phyloP scores from a whole-genome alignment of 2,113 vertebrate genomes.

The Opisthocomus hoazin region DNA sequence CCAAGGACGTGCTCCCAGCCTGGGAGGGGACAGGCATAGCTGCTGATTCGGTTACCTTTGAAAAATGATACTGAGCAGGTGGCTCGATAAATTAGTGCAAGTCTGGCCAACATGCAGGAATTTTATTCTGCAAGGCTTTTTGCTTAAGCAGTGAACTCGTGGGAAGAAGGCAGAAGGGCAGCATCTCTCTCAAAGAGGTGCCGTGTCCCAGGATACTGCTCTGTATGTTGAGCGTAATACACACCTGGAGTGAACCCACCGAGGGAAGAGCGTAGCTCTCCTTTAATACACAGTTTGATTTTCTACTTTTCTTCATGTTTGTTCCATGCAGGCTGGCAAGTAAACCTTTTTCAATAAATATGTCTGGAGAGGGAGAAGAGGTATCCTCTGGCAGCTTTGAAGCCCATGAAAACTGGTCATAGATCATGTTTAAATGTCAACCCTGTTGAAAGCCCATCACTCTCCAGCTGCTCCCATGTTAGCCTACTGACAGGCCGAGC shows the following conservation, averaged over 20 bases:
- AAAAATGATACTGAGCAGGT: background rate
- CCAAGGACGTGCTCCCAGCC: background rate
- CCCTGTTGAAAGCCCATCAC: background rate
- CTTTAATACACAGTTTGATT: background rate
- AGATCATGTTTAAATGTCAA: background rate
- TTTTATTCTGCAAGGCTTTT: background rate
- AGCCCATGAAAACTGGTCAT: background rate
- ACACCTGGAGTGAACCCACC: background rate
- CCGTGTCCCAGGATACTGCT: background rate
- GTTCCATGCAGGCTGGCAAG: background rate
- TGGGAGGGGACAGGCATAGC: background rate
- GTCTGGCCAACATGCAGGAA: background rate
- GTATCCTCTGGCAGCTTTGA: background rate
- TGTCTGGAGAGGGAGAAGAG: background rate
- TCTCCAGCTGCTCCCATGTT: background rate
- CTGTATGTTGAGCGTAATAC: fast-evolving
- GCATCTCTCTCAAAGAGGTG: background rate
- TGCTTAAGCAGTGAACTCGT: background rate
- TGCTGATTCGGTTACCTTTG: background rate
- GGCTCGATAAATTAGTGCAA: background rate
- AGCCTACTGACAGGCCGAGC: background rate
- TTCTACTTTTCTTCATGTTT: background rate
- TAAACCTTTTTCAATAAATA: background rate
- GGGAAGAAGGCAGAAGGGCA: background rate
- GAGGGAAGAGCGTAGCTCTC: background rate